Evolutionary conservation across 2,113 vertebrate species (phyloP), one percentile per base, ranked within the genome.

Genomic region (Myanophis thanlyinensis): DNA sequence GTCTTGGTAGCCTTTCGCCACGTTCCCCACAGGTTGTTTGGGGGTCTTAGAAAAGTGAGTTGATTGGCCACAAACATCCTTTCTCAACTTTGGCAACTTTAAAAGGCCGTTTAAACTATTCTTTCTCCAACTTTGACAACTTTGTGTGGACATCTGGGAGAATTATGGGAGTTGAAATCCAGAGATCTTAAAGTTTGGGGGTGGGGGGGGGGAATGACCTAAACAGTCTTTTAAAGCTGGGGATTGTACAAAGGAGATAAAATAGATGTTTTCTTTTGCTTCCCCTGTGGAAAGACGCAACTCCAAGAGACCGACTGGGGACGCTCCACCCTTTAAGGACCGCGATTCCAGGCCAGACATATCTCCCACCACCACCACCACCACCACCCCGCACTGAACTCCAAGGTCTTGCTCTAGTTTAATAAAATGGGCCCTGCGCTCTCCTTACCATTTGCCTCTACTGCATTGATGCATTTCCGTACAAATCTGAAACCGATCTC

Each of bases 401-500:
- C 35, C n/a, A 40, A n/a, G 7, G 6, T 40, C n/a, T 40, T 7
- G 7, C 73, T 44, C 73, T 44, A 22, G 18, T 80, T 46, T 4
- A 30, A 44, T 11, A 3, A 3, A 44, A 20, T 11, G 22, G 3
- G 9, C 4, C n/a, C 0, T 0, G 2, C 0, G 0, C 12, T 51
- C 13, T 8, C 84, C 97, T 95, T 93, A 99, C 99, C 99, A 98
- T 98, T 99, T 0, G 98, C 98, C 96, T 99, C 99, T 92, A 99
- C 97, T 0, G 97, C 98, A 91, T 99, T 99, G 97, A 99, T 99
- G 97, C 99, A 99, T 94, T 98, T 99, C 93, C 98, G 97, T 73
- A 99, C 98, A 94, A 99, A 99, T 96, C 98, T 99, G 97, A 99
- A 99, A 92, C 99, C 99, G 1, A 98, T 97, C 96, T 99, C 99